phyloP scores from a whole-genome alignment of 2,888 invertebrate species.

The Pterobdella sp. region DNA sequence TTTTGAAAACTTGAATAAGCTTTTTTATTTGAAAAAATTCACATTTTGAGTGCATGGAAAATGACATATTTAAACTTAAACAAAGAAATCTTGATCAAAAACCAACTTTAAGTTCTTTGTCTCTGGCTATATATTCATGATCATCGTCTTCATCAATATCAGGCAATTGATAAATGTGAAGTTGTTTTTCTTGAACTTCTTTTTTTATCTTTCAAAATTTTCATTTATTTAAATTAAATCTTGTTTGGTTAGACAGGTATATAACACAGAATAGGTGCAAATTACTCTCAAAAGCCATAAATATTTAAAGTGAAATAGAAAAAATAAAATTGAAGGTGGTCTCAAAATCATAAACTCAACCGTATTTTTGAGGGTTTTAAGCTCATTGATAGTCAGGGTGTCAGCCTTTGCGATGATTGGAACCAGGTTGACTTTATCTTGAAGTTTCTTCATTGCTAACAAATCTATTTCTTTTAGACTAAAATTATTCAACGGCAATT shows the following conservation, averaged over 20 bases:
- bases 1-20: neutral
- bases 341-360: constrained; percentile 49
- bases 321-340: no score
- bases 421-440: constrained; percentile 51
- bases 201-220: constrained; percentile 22
- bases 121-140: constrained; percentile 85
- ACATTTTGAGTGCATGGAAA: neutral
- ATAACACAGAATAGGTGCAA: no score
- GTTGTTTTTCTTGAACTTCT: constrained; percentile 59
- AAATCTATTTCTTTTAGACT: constrained; percentile 42
- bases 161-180: constrained; percentile 86
- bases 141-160: constrained; percentile 90
- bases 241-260: no score
- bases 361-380: constrained; percentile 45
- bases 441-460: constrained; percentile 48
- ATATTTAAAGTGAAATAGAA: no score
- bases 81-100: neutral
- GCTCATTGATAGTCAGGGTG: constrained; percentile 49
- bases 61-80: no score
- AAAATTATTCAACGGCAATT: no score
- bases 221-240: neutral
- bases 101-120: constrained; percentile 74
- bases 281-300: no score
- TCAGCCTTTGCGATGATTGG: constrained; percentile 52
- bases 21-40: neutral